Evolutionary conservation across 2,888 invertebrate genomes (phyloP), one percentile per base, ranked within the genome.

Genomic region (Sicus ferrugineus): DNA sequence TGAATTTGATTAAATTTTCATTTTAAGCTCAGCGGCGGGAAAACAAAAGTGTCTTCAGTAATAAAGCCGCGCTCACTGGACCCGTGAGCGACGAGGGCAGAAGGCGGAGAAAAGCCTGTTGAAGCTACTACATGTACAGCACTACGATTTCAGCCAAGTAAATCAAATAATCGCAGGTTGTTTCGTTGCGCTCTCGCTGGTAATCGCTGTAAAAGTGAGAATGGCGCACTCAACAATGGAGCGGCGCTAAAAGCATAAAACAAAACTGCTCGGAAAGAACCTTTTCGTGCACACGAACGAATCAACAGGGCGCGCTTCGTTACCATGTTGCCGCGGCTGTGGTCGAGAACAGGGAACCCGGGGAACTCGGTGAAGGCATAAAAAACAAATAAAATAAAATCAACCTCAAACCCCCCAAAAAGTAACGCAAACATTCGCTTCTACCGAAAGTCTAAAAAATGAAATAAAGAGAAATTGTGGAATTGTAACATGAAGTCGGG

Each of bases 181-280:
- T 42, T 42, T n/a, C n/a, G 42, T n/a, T 42, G 42, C n/a, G 42
- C 42, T 42, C 23, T n/a, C 14, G 48, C 14, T 56, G 23, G 30
- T 23, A 16, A 16, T 56, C 14, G 56, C 30, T 30, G 56, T 56
- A 56, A 42, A 56, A 56, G 14, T 56, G 56, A 56, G 28, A 56
- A 56, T 56, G 30, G 23, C 11, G 56, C 56, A 56, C 26, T 56
- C 28, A 28, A 56, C 56, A 56, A 56, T 23, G 56, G 30, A 28
- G 26, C n/a, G 16, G 30, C 28, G n/a, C 30, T 14, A 9, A 56
- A 28, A 56, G 26, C 5, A 23, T 56, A 56, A 56, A 56, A 56
- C 28, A 23, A 28, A 56, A 28, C 23, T 16, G 56, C 52, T 23
- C 26, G 28, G n/a, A 23, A 9, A 11, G 14, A 14, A 56, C 56